Evolutionary conservation across 2,888 invertebrate species (phyloP), one percentile per base, ranked within the genome.

Genomic region (Acholoe squamosa): DNA sequence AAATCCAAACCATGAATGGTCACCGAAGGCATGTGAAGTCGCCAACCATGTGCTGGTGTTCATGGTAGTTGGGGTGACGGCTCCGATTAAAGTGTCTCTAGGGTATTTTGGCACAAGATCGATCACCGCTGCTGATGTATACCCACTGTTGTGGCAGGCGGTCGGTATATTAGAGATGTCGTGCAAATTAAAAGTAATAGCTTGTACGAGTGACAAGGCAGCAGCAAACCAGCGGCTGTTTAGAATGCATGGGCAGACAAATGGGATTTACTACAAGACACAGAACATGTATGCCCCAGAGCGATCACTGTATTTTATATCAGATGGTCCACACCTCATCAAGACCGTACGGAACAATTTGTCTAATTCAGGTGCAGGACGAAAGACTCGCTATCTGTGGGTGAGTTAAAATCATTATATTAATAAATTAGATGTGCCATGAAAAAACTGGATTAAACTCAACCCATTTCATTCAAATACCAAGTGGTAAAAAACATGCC

Each of bases 1-100:
- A 10, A 28, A 89, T 25, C 34, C 71, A 12, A 10, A 16, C 31
- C 1, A 89, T 28, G 19, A 51, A 54, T 88, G 54, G 31, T 14
- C 12, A 22, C 0, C 16, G 1, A n/a, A 1, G 3, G 88, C 22
- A 1, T 22, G 22, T 3, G 67, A 34, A n/a, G 25, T 89, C 0
- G 91, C 91, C 1, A 91, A 80, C n/a, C 91, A 91, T 56, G 91
- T 84, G 1, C 54, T 91, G 31, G 84, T 84, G 0, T 89, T 91
- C 51, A 89, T 89, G 89, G 84, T 61, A 0, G 33, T 84, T 7
- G 91, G 91, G 16, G 54, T 91, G 0, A 89, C 33, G 84, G 56
- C n/a, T 3, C 3, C n/a, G 67, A 33, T 91, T 1, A 89, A 91
- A 25, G 80, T 89, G 43, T 76, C 54, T 25, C 16, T 91, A 5